Conservation (phyloP, 2,888 invertebrate genomes). For the Parthenolecanium corni region DNA sequence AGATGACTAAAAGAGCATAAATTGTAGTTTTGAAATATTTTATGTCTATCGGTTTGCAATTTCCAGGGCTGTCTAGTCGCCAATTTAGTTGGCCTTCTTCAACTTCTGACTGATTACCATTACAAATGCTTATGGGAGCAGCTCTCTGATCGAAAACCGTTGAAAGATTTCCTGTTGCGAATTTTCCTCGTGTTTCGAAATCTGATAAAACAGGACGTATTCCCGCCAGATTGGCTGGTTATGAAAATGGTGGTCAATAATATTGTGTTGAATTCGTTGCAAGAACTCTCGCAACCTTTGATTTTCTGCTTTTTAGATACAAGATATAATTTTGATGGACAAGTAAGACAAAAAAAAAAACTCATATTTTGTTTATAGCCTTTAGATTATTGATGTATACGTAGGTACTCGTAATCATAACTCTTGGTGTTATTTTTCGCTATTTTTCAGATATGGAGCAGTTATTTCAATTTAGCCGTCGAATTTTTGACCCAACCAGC, state of each 20-base stretch:
- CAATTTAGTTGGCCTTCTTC: slow-evolving; percentile 71
- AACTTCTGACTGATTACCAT: slow-evolving; percentile 75
- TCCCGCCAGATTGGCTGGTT: slow-evolving; percentile 81
- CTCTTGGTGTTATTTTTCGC: neutral
- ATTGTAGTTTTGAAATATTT: neutral
- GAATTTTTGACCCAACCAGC: slow-evolving; percentile 68
- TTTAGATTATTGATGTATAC: neutral
- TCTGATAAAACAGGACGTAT: slow-evolving; percentile 65
- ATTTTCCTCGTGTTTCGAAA: slow-evolving; percentile 70
- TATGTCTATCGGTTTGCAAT: too few relatives aligned
- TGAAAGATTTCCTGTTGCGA: slow-evolving; percentile 74
- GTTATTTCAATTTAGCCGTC: slow-evolving; percentile 68
- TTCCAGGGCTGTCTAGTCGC: slow-evolving; percentile 71
- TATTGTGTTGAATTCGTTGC: slow-evolving; percentile 68
- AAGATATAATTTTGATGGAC: slow-evolving; percentile 62
- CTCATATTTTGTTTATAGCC: neutral
- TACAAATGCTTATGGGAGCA: slow-evolving; percentile 79
- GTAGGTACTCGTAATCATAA: neutral
- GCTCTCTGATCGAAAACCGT: slow-evolving; percentile 58
- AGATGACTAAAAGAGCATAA: neutral
- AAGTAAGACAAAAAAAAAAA: slow-evolving; percentile 44
- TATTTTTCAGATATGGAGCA: slow-evolving; percentile 45
- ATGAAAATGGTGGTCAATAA: slow-evolving; percentile 80
- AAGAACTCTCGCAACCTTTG: slow-evolving; percentile 78
- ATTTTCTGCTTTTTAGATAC: slow-evolving; percentile 65